Base-by-base conservation (phyloP, 2,888 invertebrate species). In the Sericinus montela region DNA sequence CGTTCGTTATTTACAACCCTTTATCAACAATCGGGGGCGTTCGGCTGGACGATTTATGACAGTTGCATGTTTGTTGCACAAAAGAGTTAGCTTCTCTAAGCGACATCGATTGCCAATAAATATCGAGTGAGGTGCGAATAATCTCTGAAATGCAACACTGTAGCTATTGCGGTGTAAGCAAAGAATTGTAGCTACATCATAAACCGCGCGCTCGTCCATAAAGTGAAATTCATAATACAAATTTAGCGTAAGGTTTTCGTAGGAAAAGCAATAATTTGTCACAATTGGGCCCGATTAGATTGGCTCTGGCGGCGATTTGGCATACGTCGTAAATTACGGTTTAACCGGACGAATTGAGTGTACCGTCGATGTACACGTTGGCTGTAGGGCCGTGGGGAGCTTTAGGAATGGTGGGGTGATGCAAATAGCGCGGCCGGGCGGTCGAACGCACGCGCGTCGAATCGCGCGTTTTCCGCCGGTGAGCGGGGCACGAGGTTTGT, bases 241-340 rank as follows among this genome's bases (percentile, higher is more conserved):
- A 80, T 81, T 79, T 80, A 81, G 78, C 78, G 63, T 75, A 73
- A 78, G 76, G 80, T 84, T 86, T 87, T 50, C 84, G 76, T 81
- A 80, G 84, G 84, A 87, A 85, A 87, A 86, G 86, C 83, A 80
- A 82, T 88, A 85, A 87, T 86, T 79, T 84, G 86, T 86, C 83
- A 83, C 85, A 86, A 86, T 87, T 86, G 87, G 84, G 82, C 72
- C 71, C 86, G 84, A 87, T 88, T 87, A 83, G 86, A 86, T 85
- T 75, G 82, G 86, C 79, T 82, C 77, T 73, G 82, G 72, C 72
- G 75, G 69, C 83, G 81, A 87, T 87, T 87, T 79, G 85, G 77
- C 86, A 87, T 86, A 86, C 79, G 69, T 85, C 86, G 75, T 87
- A 87, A 87, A 87, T 87, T 80, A 82, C 70, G 62, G 61, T 65